Conservation (phyloP, 2,113 vertebrate genomes). For the Dipodomys stephensi region DNA sequence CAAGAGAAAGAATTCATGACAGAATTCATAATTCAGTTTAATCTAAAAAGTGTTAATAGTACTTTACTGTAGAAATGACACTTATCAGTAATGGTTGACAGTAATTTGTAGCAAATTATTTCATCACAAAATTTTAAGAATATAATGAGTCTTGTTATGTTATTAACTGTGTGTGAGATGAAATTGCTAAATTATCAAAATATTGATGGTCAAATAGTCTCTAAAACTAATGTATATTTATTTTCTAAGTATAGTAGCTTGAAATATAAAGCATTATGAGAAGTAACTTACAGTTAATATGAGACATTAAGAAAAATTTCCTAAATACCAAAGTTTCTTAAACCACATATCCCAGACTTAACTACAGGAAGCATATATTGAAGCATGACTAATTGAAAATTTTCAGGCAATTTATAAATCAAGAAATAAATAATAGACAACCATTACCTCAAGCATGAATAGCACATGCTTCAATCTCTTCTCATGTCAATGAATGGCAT, state of each 20-base stretch:
- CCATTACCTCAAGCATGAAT: background rate
- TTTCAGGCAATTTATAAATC: constrained; percentile 18
- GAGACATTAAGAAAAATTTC: background rate
- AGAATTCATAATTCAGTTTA: background rate
- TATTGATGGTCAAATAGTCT: background rate
- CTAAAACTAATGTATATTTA: background rate
- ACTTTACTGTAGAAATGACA: background rate
- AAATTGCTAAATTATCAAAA: background rate
- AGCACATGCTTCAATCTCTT: background rate
- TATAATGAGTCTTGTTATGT: constrained; percentile 15
- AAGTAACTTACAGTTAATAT: background rate
- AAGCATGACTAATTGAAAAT: constrained; percentile 30
- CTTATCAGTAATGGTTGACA: background rate
- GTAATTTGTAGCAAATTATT: background rate
- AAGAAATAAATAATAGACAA: constrained; percentile 10
- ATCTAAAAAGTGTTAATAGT: background rate
- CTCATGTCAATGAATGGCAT: background rate
- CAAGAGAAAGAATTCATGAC: background rate
- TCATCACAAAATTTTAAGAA: background rate
- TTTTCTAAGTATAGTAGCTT: background rate
- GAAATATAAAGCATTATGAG: constrained; percentile 10
- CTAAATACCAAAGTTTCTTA: background rate
- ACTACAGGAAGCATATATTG: background rate
- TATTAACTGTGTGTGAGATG: constrained; percentile 1
- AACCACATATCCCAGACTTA: background rate